phyloP scores from a whole-genome alignment of 2,888 invertebrate genomes.

The Acanthosepion pharaonis region DNA sequence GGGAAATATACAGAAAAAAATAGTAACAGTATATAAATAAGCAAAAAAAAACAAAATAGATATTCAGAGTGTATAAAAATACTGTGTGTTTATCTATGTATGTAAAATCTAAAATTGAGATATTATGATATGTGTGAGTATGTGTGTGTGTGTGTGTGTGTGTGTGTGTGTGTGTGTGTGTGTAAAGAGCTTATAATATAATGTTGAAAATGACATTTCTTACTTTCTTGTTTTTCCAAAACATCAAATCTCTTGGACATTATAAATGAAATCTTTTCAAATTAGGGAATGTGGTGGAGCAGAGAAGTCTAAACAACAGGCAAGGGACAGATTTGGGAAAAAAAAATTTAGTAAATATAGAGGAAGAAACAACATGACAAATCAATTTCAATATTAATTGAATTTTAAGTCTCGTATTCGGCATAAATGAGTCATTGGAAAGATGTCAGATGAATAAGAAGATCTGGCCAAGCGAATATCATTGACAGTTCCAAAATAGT shows the following conservation, averaged over 20 bases:
- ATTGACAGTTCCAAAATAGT: too few species aligned
- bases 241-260: not conserved
- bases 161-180: not conserved
- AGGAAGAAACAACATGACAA: not conserved
- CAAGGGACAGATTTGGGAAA: too few species aligned
- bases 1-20: too few species aligned
- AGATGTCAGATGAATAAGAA: not conserved
- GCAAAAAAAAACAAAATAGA: too few species aligned
- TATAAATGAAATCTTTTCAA: not conserved
- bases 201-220: not conserved
- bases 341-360: too few species aligned
- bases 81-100: not conserved
- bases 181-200: not conserved
- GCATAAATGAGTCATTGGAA: not conserved
- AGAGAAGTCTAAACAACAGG: not conserved
- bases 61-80: too few species aligned
- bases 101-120: not conserved
- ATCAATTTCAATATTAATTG: not conserved
- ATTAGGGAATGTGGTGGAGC: not conserved
- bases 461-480: not conserved
- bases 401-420: not conserved
- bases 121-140: not conserved
- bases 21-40: too few species aligned
- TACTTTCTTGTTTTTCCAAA: not conserved
- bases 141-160: not conserved